These are phyloP conservation scores for Stenodema calcarata DNA, from an alignment of 2,888 invertebrate species.

Conservation along the genomic window DNA sequence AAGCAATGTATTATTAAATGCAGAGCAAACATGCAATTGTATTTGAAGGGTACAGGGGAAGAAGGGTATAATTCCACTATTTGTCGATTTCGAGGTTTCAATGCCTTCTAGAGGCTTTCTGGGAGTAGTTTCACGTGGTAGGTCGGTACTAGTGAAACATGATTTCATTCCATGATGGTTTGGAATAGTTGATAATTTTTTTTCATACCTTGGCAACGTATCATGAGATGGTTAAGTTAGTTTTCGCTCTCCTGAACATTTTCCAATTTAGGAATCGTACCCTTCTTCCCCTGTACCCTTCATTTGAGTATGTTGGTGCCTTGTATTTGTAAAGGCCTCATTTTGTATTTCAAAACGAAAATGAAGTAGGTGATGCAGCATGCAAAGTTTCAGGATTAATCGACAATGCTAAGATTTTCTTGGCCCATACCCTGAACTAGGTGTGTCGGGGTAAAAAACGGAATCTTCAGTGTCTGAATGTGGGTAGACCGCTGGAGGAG, in stretches of 20 bases:
- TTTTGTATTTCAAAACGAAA: background rate
- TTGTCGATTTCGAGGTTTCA: too few species aligned
- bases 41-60: too few species aligned
- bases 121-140: background rate
- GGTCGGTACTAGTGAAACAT: background rate
- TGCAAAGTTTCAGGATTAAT: background rate
- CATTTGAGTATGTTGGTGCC: background rate
- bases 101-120: too few species aligned
- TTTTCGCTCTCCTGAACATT: too few species aligned
- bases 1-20: background rate
- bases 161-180: too few species aligned
- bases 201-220: too few species aligned
- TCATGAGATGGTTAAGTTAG: too few species aligned
- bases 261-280: too few species aligned
- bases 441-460: constrained; percentile 60
- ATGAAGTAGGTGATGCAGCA: background rate
- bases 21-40: background rate
- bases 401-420: background rate
- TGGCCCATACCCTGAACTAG: constrained; percentile 55
- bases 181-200: too few species aligned
- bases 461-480: constrained; percentile 59
- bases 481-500: constrained; percentile 56
- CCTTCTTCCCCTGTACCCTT: too few species aligned
- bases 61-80: too few species aligned
- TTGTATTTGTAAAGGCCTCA: background rate